A percentile compares a stretch with the other conserved stretches of the same genome.
These are phyloP conservation scores for Myxocyprinus asiaticus DNA, from an alignment of 2,113 vertebrate genomes.

Conservation along the genomic window DNA sequence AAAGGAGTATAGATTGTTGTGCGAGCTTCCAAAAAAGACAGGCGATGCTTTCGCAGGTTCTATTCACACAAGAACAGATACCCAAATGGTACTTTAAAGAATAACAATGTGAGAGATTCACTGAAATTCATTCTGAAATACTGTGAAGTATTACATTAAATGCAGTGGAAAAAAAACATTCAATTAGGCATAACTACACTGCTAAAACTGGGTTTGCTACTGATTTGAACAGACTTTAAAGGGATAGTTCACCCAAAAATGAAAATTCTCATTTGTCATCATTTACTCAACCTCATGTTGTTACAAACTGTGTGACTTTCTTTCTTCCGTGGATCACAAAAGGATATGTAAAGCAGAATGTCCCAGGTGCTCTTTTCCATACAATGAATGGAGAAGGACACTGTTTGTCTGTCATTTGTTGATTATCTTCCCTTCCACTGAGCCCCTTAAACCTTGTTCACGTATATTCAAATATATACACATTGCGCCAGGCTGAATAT, in stretches of 20 bases:
- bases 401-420: not conserved
- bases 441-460: too few species aligned
- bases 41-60: not conserved
- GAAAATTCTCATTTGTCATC: not conserved
- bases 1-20: constrained; percentile 1
- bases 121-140: constrained; percentile 32
- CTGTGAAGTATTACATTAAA: constrained; percentile 6
- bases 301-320: too few species aligned
- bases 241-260: too few species aligned
- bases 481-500: too few species aligned
- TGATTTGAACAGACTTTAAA: not conserved
- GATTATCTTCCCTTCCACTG: too few species aligned
- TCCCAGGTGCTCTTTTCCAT: too few species aligned
- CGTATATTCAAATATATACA: too few species aligned
- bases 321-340: too few species aligned
- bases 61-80: constrained; percentile 30
- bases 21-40: constrained; percentile 34
- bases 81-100: constrained; percentile 39
- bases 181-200: constrained; percentile 17
- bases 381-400: not conserved
- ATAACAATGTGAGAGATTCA: constrained; percentile 34
- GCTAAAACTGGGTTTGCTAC: not conserved
- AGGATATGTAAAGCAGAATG: not conserved
- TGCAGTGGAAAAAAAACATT: constrained; percentile 3
- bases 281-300: not conserved